Percentiles rank a stretch among this genome's conserved stretches.
phyloP scores from a whole-genome alignment of 2,888 invertebrate species.

The Notodonta dromedarius region DNA sequence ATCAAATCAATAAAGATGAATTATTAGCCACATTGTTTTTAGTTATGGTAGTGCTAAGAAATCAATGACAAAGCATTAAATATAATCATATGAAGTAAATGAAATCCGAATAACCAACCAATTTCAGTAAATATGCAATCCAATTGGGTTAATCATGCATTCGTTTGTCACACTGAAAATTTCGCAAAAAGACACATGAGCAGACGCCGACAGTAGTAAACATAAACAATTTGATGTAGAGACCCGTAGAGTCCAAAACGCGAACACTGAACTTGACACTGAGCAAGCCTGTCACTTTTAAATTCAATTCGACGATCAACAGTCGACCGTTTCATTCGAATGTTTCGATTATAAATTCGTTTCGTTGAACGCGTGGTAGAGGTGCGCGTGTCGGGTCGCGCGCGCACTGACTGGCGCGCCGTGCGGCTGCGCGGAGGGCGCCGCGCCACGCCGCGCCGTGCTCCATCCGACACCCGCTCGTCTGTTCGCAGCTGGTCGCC shows the following conservation, averaged over 20 bases:
- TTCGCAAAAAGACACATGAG: constrained; percentile 43
- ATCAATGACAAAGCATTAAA: no score
- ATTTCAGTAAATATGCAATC: constrained; percentile 1
- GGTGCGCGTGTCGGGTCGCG: constrained; percentile 76
- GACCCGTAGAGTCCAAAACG: constrained; percentile 34
- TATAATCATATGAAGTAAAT: not conserved
- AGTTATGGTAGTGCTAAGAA: no score
- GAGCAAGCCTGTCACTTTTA: constrained; percentile 53
- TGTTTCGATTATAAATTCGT: constrained; percentile 56
- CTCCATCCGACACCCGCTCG: constrained; percentile 47
- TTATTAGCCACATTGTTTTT: no score
- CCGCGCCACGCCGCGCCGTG: constrained; percentile 9
- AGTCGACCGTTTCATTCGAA: constrained; percentile 63
- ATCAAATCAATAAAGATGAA: no score
- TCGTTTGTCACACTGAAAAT: constrained; percentile 36
- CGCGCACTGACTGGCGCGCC: constrained; percentile 64
- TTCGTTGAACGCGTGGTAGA: constrained; percentile 48
- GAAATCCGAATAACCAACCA: constrained; percentile 5
- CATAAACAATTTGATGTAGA: constrained; percentile 38
- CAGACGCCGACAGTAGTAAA: constrained; percentile 59
- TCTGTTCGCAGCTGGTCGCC: constrained; percentile 66
- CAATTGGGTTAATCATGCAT: constrained; percentile 2
- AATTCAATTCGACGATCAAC: constrained; percentile 46
- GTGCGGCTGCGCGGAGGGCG: constrained; percentile 54
- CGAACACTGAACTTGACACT: constrained; percentile 62